A percentile compares a stretch with the other conserved stretches of the same genome.
These are phyloP conservation scores for Bubo scandiacus DNA, from an alignment of 2,113 vertebrate genomes.

Conservation along the genomic window DNA sequence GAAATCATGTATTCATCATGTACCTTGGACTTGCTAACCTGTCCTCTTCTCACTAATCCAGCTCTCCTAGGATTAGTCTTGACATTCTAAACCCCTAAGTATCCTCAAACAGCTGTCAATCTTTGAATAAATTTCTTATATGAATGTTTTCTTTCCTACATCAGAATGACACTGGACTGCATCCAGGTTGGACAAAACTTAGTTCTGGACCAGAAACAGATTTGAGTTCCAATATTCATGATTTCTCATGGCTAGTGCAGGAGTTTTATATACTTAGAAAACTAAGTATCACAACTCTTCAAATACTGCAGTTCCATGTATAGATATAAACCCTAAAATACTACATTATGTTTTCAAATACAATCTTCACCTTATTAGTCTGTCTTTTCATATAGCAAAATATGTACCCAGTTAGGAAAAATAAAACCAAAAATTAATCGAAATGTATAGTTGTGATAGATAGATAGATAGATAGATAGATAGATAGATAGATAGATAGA, in stretches of 20 bases:
- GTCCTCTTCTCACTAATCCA: background rate
- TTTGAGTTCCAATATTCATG: background rate
- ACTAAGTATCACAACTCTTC: background rate
- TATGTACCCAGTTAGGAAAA: background rate
- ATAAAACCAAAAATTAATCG: background rate
- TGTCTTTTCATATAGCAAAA: rapidly evolving
- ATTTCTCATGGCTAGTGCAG: background rate
- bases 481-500: background rate
- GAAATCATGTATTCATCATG: rapidly evolving
- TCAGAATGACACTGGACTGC: background rate
- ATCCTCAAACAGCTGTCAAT: background rate
- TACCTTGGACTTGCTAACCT: background rate
- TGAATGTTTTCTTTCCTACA: background rate
- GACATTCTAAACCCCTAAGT: background rate
- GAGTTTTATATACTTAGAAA: background rate
- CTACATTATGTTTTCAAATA: background rate
- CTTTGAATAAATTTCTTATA: background rate
- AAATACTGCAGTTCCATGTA: background rate
- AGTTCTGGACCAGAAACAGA: background rate
- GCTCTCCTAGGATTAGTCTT: background rate
- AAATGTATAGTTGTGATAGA: background rate
- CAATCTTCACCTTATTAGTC: background rate
- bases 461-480: background rate
- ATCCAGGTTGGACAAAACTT: background rate
- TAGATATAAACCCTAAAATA: background rate